Evolutionary conservation across 2,888 invertebrate genomes (phyloP).

Genomic region (Zonitis immaculata): DNA sequence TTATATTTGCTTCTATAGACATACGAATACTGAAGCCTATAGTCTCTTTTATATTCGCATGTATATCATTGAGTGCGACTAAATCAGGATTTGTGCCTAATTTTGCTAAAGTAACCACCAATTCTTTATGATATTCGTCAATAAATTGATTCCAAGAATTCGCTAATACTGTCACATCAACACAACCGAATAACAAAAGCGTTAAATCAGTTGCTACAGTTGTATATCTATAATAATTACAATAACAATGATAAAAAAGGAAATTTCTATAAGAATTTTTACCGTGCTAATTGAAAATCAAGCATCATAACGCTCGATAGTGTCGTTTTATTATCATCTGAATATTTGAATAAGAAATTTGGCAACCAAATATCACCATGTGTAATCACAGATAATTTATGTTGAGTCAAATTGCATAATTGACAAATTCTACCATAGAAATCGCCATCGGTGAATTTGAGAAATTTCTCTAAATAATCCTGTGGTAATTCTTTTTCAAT

Average conservation of each 20-base stretch:
- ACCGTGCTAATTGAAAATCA: constrained; percentile 64
- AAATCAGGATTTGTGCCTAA: constrained; percentile 60
- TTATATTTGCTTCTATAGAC: constrained; percentile 57
- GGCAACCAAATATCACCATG: constrained; percentile 75
- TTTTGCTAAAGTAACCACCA: constrained; percentile 53
- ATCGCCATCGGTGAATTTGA: constrained; percentile 25
- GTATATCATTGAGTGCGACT: constrained; percentile 52
- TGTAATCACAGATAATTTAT: constrained; percentile 50
- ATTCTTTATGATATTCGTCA: constrained; percentile 56
- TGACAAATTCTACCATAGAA: constrained; percentile 25
- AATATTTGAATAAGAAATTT: constrained; percentile 61
- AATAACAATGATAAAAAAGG: background rate
- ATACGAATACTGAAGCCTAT: constrained; percentile 57
- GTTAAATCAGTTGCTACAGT: constrained; percentile 57
- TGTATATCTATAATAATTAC: constrained; percentile 43
- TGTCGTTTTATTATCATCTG: constrained; percentile 23
- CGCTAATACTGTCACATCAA: constrained; percentile 54
- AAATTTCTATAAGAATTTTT: constrained; percentile 11
- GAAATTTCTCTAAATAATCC: constrained; percentile 25
- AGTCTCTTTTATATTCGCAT: constrained; percentile 55
- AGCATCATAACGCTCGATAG: constrained; percentile 56
- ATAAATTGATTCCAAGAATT: constrained; percentile 58
- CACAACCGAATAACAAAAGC: constrained; percentile 61
- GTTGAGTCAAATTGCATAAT: constrained; percentile 10
- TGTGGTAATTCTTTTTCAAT: constrained; percentile 54